phyloP scores from a whole-genome alignment of 2,113 vertebrate species.

The Xenopus tropicalis region DNA sequence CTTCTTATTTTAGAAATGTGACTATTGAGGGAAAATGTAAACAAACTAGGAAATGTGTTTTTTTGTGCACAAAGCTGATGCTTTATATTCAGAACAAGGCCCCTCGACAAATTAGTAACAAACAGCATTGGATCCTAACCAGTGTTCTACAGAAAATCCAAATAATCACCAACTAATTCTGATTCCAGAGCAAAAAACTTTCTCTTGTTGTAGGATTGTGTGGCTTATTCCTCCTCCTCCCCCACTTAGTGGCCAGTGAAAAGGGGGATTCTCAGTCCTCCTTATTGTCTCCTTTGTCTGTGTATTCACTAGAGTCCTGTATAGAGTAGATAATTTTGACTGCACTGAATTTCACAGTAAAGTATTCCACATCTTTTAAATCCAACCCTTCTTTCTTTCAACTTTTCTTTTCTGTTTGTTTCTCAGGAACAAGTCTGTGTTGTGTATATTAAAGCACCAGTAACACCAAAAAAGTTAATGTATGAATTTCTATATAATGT shows the following conservation, averaged over 20 bases:
- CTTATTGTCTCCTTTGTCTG: constrained; percentile 15
- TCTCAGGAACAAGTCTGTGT: constrained; percentile 7
- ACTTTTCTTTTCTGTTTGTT: not conserved
- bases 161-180: constrained; percentile 2
- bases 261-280: constrained; percentile 22
- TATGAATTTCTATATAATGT: no score
- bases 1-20: constrained; percentile 29
- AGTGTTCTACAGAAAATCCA: constrained; percentile 14
- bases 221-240: not conserved
- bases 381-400: no score
- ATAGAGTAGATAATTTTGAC: no score
- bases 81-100: constrained; percentile 29
- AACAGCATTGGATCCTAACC: constrained; percentile 11
- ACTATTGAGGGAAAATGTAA: constrained; percentile 15
- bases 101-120: constrained; percentile 17
- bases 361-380: no score
- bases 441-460: not conserved
- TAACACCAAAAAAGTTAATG: no score
- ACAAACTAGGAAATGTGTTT: constrained; percentile 31
- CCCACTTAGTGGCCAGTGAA: constrained; percentile 14
- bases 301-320: not conserved
- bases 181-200: constrained; percentile 27
- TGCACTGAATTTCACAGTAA: no score
- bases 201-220: constrained; percentile 7
- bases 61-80: constrained; percentile 28